Percentiles rank a stretch among this genome's conserved stretches.
These are phyloP conservation scores for Phthorimaea operculella DNA, from an alignment of 1,140 invertebrate genomes.

Conservation along the genomic window DNA sequence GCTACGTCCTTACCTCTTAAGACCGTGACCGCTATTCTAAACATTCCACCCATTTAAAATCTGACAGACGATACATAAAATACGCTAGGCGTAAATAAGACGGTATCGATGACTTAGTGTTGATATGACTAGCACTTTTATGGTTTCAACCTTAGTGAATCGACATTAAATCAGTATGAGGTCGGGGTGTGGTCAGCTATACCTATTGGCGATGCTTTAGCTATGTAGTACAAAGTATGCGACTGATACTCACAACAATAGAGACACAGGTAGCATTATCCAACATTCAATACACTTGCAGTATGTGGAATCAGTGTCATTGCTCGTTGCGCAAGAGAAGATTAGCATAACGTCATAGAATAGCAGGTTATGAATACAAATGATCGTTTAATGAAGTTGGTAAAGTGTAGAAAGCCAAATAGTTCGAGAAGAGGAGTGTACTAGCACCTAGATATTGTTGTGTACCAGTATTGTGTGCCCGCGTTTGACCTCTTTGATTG, in stretches of 20 bases:
- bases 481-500: not conserved
- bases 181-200: not conserved
- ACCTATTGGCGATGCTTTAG: not conserved
- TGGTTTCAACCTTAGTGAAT: not conserved
- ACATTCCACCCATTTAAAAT: not conserved
- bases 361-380: conserved; percentile 1
- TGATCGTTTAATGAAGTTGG: not conserved
- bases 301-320: not conserved
- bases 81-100: too few relatives aligned
- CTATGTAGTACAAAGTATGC: not conserved
- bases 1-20: conserved; percentile 11
- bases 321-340: not conserved
- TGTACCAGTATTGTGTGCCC: not conserved
- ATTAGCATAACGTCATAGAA: conserved; percentile 1
- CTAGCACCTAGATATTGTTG: not conserved
- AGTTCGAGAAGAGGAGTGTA: not conserved
- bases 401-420: not conserved
- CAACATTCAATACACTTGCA: conserved; percentile 4
- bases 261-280: not conserved
- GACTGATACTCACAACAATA: not conserved
- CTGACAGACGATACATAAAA: too few relatives aligned
- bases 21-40: conserved; percentile 11
- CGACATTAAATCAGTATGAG: not conserved
- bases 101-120: too few relatives aligned
- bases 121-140: not conserved